Evolutionary conservation across 2,888 invertebrate species (phyloP).

Genomic region (Myopa tessellatipennis): DNA sequence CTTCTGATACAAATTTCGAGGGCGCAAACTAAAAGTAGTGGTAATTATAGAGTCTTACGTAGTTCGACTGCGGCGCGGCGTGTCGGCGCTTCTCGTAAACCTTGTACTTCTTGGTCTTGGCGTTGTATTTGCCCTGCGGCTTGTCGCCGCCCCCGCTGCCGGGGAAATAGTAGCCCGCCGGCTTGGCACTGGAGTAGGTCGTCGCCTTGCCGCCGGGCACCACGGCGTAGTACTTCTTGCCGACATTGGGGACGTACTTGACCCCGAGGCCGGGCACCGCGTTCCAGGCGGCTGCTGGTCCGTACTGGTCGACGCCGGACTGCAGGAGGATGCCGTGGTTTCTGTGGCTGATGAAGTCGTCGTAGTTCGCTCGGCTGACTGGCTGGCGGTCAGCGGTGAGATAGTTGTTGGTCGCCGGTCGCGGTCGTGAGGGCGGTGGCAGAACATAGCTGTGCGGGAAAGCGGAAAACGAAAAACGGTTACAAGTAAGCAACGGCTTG

Average conservation of each 20-base stretch:
- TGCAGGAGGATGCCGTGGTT: conserved; percentile 55
- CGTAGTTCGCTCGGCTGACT: conserved; percentile 52
- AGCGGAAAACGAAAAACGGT: not conserved
- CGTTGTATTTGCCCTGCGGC: conserved; percentile 66
- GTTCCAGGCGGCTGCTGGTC: conserved; percentile 45
- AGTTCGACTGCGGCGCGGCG: conserved; percentile 53
- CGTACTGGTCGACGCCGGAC: conserved; percentile 50
- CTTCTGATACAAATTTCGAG: too few relatives aligned
- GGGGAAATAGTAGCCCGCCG: conserved; percentile 46
- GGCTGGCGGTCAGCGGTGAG: conserved; percentile 44
- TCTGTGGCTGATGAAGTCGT: conserved; percentile 50
- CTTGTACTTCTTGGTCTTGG: conserved; percentile 66
- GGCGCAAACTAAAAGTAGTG: conserved; percentile 43
- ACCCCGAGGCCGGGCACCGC: conserved; percentile 26
- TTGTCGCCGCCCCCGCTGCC: conserved; percentile 57
- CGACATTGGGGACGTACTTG: conserved; percentile 65
- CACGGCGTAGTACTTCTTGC: conserved; percentile 64
- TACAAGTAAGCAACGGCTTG: too few relatives aligned
- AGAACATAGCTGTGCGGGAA: conserved; percentile 60
- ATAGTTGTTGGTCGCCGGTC: conserved; percentile 54
- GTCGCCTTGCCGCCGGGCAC: conserved; percentile 48
- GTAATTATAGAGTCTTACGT: conserved; percentile 61
- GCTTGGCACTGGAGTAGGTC: conserved; percentile 43
- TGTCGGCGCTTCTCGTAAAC: conserved; percentile 66
- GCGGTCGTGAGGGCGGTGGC: conserved; percentile 67